These are phyloP conservation scores for Anoura caudifer DNA, from an alignment of 2,113 vertebrate genomes.

Conservation along the genomic window DNA sequence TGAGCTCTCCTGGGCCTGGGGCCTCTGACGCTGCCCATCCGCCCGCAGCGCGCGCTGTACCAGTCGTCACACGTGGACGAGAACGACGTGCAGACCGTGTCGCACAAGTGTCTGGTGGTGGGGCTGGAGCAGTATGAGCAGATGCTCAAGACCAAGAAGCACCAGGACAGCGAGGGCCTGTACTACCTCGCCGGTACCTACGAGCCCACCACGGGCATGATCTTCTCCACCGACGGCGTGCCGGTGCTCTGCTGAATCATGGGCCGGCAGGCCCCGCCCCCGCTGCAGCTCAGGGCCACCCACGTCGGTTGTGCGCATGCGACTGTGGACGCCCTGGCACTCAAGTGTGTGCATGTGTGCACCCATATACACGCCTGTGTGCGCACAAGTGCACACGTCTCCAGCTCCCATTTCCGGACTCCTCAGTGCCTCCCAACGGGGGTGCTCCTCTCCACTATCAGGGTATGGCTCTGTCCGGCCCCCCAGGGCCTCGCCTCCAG, in stretches of 20 bases:
- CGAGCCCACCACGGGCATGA: conserved; percentile 99
- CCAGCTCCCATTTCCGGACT: conserved; percentile 54
- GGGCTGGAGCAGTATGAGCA: conserved; percentile 97
- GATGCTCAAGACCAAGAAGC: conserved; percentile 97
- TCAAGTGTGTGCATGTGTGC: conserved; percentile 51
- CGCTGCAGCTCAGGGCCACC: conserved; percentile 64
- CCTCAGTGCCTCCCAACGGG: neutral
- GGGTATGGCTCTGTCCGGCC: conserved; percentile 42
- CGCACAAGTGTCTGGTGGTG: conserved; percentile 98
- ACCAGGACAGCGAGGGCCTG: conserved; percentile 98
- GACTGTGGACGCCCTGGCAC: neutral
- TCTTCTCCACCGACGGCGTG: conserved; percentile 97
- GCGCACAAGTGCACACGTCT: conserved; percentile 59
- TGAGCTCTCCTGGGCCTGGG: neutral
- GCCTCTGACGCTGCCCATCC: neutral
- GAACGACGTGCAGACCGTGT: conserved; percentile 99
- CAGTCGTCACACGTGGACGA: conserved; percentile 99
- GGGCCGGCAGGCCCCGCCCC: conserved; percentile 35
- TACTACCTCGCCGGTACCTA: conserved; percentile 99
- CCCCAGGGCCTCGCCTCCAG: neutral
- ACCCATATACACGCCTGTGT: conserved; percentile 53
- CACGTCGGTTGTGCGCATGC: conserved; percentile 15
- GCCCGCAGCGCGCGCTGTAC: conserved; percentile 92
- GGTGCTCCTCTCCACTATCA: conserved; percentile 33
- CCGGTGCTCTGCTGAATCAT: conserved; percentile 93